Base-by-base conservation (phyloP, 1,140 invertebrate genomes). In the Panagrolaimus sp. region DNA sequence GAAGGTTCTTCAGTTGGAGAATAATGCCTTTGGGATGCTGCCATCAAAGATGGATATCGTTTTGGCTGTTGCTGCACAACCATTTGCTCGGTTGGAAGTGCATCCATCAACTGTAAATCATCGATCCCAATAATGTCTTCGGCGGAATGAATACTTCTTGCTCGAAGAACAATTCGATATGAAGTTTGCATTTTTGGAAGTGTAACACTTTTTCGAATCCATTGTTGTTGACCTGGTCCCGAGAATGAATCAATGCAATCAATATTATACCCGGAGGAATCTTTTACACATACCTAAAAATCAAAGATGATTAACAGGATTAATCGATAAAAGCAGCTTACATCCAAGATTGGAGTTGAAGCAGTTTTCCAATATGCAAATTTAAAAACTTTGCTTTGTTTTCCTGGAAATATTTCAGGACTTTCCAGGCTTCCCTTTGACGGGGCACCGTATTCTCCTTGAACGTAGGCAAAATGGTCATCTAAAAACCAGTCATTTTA, bases 381-480 rank as follows among this genome's bases (percentile, higher is more conserved):
- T 47, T 71, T 70, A 10, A 71, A 52, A 3, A 73, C 43, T 7
- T 38, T 38, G 2, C 7, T 38, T 45, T 46, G 64, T 10, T 32
- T 63, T 28, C 69, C 69, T 9, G 69, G 14, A 12, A 32, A 26
- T 24, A 71, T 17, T 46, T 52, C 52, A 24, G 69, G 70, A n/a
- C 43, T 52, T 47, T 71, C 69, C 14, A 71, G 43, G 3, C 28
- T 32, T 8, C 70, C 70, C 32, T 71, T 66, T 4, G 70, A 71
- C 9, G 68, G 17, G 1, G 67, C 45, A 21, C 69, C 70, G 24
- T 21, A 43, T 4, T 63, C 71, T 17, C 70, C 70, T 32, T 62
- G 46, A 28, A 71, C 70, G 24, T 73, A 71, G 8, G 70, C 70
- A 62, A 71, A 71, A 63, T 68, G 69, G 38, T 71, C 70, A 70